Evolutionary conservation across 2,888 invertebrate species (phyloP).

Genomic region (Blomia tropicalis): DNA sequence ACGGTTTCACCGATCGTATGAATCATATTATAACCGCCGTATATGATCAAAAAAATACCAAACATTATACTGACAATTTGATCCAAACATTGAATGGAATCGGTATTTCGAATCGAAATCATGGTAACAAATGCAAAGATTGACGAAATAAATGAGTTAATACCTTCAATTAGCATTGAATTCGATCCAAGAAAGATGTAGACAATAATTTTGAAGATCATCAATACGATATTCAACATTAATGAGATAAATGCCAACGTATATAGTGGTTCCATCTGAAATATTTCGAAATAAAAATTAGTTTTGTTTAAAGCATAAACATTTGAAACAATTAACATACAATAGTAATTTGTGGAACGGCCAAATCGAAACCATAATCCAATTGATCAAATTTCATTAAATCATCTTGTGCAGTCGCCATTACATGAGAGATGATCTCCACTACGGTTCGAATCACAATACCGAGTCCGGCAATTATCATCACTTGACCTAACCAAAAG

Average conservation of each 20-base stretch:
- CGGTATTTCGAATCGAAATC: background rate
- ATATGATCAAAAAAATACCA: conserved; percentile 1
- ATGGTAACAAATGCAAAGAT: background rate
- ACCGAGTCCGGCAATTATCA: background rate
- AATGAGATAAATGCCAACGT: conserved; percentile 1
- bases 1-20: conserved; percentile 1
- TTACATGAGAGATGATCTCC: background rate
- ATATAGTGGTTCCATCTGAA: conserved; percentile 4
- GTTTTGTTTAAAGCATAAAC: too few species aligned
- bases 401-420: background rate
- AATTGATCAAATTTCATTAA: background rate
- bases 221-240: background rate
- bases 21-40: conserved; percentile 4
- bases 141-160: conserved; percentile 1
- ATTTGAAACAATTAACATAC: too few species aligned
- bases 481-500: conserved; percentile 9
- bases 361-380: background rate
- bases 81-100: background rate
- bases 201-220: background rate
- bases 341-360: too few species aligned
- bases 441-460: background rate
- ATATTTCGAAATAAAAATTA: background rate
- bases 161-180: conserved; percentile 13
- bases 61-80: conserved; percentile 5
- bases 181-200: background rate